A percentile compares a stretch with the other conserved stretches of the same genome.
These are phyloP conservation scores for Hycleus cichorii DNA, from an alignment of 1,140 invertebrate genomes.

Conservation along the genomic window DNA sequence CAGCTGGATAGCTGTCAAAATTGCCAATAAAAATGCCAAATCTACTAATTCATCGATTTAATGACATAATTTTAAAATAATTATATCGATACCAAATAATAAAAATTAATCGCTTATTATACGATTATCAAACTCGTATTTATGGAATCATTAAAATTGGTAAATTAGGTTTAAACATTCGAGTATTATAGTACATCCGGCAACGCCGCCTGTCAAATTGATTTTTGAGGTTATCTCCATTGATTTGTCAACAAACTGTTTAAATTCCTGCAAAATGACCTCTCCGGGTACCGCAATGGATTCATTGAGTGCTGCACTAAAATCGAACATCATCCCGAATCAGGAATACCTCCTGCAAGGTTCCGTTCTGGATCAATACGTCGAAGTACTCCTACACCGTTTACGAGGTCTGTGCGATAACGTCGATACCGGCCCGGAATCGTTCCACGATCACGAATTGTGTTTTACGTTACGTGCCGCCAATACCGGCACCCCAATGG, in stretches of 20 bases:
- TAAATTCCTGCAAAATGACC: constrained; percentile 30
- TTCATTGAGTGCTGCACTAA: constrained; percentile 65
- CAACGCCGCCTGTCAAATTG: too few species aligned
- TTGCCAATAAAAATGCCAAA: too few species aligned
- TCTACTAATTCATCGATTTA: too few species aligned
- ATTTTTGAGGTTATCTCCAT: too few species aligned
- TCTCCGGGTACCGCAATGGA: constrained; percentile 63
- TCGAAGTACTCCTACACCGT: constrained; percentile 86
- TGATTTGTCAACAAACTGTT: background rate
- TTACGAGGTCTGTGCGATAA: constrained; percentile 90
- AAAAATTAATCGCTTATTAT: too few species aligned
- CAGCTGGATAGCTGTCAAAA: too few species aligned
- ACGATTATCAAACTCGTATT: too few species aligned
- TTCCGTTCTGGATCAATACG: constrained; percentile 83
- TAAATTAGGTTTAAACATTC: too few species aligned
- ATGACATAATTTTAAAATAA: too few species aligned
- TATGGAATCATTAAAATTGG: too few species aligned
- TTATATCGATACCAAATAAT: too few species aligned
- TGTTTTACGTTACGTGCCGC: constrained; percentile 68
- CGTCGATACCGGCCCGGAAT: constrained; percentile 82
- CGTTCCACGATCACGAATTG: constrained; percentile 86
- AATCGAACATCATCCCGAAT: constrained; percentile 79
- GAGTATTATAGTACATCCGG: too few species aligned
- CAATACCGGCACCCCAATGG: constrained; percentile 42
- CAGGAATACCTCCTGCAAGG: constrained; percentile 88